A percentile compares a stretch with the other conserved stretches of the same genome.
phyloP scores from a whole-genome alignment of 2,113 vertebrate species.

The Oryzias melastigma region DNA sequence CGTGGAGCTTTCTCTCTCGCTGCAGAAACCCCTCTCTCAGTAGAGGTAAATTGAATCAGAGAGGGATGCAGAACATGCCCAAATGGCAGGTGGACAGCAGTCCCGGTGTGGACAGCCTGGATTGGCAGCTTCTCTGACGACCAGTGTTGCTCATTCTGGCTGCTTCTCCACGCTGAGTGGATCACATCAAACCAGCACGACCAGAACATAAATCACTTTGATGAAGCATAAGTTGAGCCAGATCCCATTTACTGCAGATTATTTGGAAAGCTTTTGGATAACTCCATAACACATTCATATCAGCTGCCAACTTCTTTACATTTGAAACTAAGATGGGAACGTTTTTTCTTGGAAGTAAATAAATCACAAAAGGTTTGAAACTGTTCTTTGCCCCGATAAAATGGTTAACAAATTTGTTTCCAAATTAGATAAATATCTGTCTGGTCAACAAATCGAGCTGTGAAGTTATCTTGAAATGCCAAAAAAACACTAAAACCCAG shows the following conservation, averaged over 20 bases:
- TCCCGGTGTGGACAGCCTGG: slow-evolving; percentile 57
- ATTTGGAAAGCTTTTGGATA: background rate
- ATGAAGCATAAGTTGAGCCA: slow-evolving; percentile 22
- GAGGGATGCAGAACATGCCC: slow-evolving; percentile 63
- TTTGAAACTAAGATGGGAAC: no score
- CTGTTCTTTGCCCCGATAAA: no score
- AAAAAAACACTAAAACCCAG: no score
- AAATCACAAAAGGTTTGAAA: no score
- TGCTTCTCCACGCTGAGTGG: slow-evolving; percentile 45
- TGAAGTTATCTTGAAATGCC: no score
- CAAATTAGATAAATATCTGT: no score
- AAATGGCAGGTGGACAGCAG: slow-evolving; percentile 74
- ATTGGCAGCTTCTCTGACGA: slow-evolving; percentile 67
- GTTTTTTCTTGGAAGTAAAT: no score
- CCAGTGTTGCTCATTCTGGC: slow-evolving; percentile 51
- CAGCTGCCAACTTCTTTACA: background rate
- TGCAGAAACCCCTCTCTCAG: slow-evolving; percentile 42
- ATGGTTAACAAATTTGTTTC: no score
- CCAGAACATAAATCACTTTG: slow-evolving; percentile 26
- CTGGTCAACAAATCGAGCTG: no score
- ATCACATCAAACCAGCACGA: slow-evolving; percentile 18
- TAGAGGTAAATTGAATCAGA: slow-evolving; percentile 76
- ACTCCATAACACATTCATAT: background rate
- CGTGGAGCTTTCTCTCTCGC: slow-evolving; percentile 47
- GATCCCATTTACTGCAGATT: slow-evolving; percentile 11